Conservation (phyloP, 2,113 vertebrate species). For the Phylloscopus trochiloides region DNA sequence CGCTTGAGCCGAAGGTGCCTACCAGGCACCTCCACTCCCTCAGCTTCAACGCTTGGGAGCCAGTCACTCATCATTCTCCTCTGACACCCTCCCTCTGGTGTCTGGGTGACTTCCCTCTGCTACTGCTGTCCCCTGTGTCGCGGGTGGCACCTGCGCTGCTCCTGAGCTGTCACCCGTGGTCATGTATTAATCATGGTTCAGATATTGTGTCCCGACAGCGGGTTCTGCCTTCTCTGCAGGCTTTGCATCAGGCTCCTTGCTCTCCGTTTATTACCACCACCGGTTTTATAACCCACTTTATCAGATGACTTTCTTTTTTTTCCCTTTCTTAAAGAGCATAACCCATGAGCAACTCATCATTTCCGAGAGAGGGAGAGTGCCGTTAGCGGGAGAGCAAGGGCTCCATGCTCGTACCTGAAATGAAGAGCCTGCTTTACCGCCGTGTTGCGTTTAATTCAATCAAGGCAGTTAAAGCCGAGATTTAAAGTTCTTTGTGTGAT, state of each 20-base stretch:
- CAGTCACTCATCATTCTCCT: neutral
- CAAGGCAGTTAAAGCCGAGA: slow-evolving; percentile 32
- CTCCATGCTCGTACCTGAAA: neutral
- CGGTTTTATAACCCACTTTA: slow-evolving; percentile 63
- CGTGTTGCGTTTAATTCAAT: slow-evolving; percentile 56
- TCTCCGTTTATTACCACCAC: slow-evolving; percentile 41
- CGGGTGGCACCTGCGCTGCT: rapidly evolving
- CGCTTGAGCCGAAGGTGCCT: rapidly evolving
- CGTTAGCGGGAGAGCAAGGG: slow-evolving; percentile 9
- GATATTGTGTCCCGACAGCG: neutral
- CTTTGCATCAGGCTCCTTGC: slow-evolving; percentile 16
- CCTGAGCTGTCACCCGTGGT: neutral
- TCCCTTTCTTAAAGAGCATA: slow-evolving; percentile 27
- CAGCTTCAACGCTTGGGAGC: neutral
- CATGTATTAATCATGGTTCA: neutral
- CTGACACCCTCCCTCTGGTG: neutral
- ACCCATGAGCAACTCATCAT: slow-evolving; percentile 61
- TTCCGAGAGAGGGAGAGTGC: slow-evolving; percentile 32
- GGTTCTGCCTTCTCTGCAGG: neutral
- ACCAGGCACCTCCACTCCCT: neutral
- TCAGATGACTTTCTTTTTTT: slow-evolving; percentile 48
- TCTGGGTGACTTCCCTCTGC: neutral
- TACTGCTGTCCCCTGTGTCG: rapidly evolving
- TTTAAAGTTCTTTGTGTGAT: slow-evolving; percentile 34
- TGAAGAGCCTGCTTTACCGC: slow-evolving; percentile 16